Evolutionary conservation across 1,140 invertebrate genomes (phyloP).

Genomic region (Aporrectodea caliginosa): DNA sequence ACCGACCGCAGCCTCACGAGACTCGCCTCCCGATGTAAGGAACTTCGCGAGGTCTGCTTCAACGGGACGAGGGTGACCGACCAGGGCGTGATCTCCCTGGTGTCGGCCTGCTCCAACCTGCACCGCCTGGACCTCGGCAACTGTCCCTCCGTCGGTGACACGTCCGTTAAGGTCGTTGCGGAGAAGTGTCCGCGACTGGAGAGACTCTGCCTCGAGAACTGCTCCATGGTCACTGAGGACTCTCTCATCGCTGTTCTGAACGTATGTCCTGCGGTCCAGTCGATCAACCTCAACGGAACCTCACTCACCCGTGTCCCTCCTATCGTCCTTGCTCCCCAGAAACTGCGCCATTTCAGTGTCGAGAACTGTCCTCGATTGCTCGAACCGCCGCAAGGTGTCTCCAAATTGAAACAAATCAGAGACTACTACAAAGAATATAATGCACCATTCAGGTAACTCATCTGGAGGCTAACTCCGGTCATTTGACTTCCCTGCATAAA

Average conservation of each 20-base stretch:
- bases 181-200: background rate
- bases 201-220: background rate
- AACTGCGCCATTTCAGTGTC: background rate
- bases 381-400: background rate
- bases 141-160: background rate
- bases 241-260: background rate
- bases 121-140: background rate
- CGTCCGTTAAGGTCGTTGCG: background rate
- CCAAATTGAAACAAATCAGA: background rate
- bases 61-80: background rate
- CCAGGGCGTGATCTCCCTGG: background rate
- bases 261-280: background rate
- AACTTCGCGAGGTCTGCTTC: background rate
- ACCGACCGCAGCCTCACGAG: background rate
- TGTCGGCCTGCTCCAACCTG: background rate
- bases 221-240: background rate
- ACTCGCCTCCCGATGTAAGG: background rate
- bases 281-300: background rate
- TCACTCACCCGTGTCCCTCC: background rate
- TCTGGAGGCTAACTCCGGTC: too few species aligned
- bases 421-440: background rate
- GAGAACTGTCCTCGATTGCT: background rate
- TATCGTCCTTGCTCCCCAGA: background rate
- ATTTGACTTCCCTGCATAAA: too few species aligned
- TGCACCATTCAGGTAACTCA: background rate